These are phyloP conservation scores for Thereva nobilitata DNA, from an alignment of 2,888 invertebrate genomes.

Conservation along the genomic window DNA sequence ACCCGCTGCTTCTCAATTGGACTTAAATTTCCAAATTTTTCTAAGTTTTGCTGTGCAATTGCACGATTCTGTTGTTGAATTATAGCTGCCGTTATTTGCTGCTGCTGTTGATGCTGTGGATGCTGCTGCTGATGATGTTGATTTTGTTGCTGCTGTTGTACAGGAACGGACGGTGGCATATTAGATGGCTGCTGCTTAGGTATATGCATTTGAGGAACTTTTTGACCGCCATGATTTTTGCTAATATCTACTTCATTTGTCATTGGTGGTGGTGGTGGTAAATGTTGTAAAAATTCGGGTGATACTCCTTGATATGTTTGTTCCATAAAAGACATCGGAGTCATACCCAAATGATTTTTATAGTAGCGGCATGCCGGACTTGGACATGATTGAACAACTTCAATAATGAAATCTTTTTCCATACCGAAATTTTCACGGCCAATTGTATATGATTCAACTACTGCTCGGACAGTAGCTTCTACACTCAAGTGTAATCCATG, in stretches of 20 bases:
- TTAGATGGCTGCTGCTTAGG: conserved; percentile 52
- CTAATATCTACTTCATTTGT: conserved; percentile 36
- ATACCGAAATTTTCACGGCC: conserved; percentile 62
- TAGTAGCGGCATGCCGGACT: conserved; percentile 86
- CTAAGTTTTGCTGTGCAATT: conserved; percentile 66
- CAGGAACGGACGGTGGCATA: conserved; percentile 18
- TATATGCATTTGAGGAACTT: conserved; percentile 39
- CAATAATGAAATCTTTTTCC: conserved; percentile 88
- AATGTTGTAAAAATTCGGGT: conserved; percentile 72
- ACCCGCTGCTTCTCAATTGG: conserved; percentile 63
- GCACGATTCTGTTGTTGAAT: conserved; percentile 69
- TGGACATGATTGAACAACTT: conserved; percentile 86
- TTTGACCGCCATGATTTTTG: conserved; percentile 39
- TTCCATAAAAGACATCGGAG: conserved; percentile 57
- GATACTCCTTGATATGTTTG: conserved; percentile 55
- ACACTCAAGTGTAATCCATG: conserved; percentile 82
- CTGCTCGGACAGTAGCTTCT: conserved; percentile 82
- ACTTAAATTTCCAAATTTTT: conserved; percentile 64
- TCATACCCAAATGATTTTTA: conserved; percentile 75
- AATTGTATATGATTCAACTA: conserved; percentile 84
- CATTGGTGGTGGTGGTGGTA: conserved; percentile 55
- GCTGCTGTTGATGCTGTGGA: conserved; percentile 62
- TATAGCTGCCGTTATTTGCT: conserved; percentile 65
- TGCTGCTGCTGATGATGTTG: conserved; percentile 50
- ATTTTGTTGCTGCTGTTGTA: conserved; percentile 22